These are phyloP conservation scores for Alectura lathami DNA, from an alignment of 2,113 vertebrate species.

Conservation along the genomic window DNA sequence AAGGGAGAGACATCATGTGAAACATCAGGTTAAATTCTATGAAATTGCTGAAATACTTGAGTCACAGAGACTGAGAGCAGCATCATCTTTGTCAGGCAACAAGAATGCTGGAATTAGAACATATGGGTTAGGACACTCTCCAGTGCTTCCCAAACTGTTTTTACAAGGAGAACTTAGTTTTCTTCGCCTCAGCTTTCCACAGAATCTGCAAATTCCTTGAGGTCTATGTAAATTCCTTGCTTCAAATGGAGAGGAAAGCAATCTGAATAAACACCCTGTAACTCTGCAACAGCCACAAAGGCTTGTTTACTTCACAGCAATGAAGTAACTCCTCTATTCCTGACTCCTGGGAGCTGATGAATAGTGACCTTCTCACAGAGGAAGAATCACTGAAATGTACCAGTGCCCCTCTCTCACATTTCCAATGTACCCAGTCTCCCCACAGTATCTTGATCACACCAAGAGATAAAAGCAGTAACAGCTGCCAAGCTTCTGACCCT, in stretches of 20 bases:
- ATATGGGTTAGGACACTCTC: not conserved
- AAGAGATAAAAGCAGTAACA: not conserved
- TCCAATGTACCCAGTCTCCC: not conserved
- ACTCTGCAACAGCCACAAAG: not conserved
- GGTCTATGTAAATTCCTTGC: not conserved
- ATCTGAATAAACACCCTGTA: not conserved
- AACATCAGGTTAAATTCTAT: not conserved
- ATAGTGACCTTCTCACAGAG: not conserved
- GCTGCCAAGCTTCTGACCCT: not conserved
- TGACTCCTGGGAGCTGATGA: not conserved
- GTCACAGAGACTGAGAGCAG: not conserved
- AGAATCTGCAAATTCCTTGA: not conserved
- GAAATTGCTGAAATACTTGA: not conserved
- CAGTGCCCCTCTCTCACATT: not conserved
- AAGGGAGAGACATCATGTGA: slow-evolving; percentile 35
- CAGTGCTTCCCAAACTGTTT: not conserved
- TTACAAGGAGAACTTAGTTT: not conserved
- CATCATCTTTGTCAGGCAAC: not conserved
- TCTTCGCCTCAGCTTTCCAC: not conserved
- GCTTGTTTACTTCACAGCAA: not conserved
- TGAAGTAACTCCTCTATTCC: not conserved
- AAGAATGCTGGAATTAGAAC: not conserved
- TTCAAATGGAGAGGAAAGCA: not conserved
- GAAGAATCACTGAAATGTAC: not conserved
- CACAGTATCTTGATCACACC: not conserved